These are phyloP conservation scores for Antechinus flavipes DNA, from an alignment of 2,113 vertebrate species.

Conservation along the genomic window DNA sequence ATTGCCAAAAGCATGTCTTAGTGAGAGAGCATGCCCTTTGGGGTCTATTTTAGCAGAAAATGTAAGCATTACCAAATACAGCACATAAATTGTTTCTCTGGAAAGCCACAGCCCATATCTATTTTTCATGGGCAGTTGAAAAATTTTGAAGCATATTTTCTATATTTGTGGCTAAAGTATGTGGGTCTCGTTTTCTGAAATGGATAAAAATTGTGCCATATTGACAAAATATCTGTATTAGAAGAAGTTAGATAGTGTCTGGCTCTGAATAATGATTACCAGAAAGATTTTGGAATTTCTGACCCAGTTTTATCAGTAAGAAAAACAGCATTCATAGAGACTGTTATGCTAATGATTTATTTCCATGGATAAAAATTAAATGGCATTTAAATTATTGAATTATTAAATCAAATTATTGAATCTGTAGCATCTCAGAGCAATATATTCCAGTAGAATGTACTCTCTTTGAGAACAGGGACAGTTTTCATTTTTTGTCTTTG, in stretches of 20 bases:
- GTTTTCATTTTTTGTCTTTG: not conserved
- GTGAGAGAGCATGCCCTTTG: slow-evolving; percentile 53
- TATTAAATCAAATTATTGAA: not conserved
- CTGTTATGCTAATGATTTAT: slow-evolving; percentile 25
- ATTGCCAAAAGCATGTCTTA: slow-evolving; percentile 53
- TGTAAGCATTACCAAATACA: slow-evolving; percentile 11
- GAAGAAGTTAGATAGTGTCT: not conserved
- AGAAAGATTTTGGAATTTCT: slow-evolving; percentile 42
- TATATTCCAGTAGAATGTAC: not conserved
- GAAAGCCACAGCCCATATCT: slow-evolving; percentile 42
- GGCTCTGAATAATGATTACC: slow-evolving; percentile 53
- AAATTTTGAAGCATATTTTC: slow-evolving; percentile 18
- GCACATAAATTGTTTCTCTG: slow-evolving; percentile 58
- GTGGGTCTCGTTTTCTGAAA: slow-evolving; percentile 30
- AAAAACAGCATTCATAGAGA: slow-evolving; percentile 23
- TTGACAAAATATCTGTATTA: slow-evolving; percentile 40
- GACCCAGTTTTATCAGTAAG: slow-evolving; percentile 40
- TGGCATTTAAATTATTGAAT: not conserved
- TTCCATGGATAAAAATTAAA: slow-evolving; percentile 20
- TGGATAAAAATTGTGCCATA: slow-evolving; percentile 23
- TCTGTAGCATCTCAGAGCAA: not conserved
- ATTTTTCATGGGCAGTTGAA: slow-evolving; percentile 1
- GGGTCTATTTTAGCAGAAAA: slow-evolving; percentile 47
- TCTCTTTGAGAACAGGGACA: not conserved
- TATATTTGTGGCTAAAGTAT: not conserved